Evolutionary conservation across 2,797 vertebrate species (phyloP).

Genomic region (Poeciliopsis paucimaculata): DNA sequence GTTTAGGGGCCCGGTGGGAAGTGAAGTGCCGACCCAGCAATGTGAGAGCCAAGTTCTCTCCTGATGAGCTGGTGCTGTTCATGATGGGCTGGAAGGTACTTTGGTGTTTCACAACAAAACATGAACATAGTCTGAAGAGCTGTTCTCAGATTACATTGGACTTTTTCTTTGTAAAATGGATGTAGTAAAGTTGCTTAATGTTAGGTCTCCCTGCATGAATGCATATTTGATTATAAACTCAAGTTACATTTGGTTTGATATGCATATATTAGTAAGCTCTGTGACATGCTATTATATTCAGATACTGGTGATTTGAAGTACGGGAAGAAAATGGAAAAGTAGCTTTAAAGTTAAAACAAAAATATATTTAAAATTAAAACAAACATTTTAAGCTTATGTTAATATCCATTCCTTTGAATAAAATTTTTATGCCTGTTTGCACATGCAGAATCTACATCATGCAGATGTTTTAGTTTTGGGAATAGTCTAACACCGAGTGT

Average conservation of each 20-base stretch:
- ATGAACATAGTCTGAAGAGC: constrained; percentile 2
- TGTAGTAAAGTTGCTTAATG: neutral
- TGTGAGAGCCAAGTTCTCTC: constrained; percentile 19
- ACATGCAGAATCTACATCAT: neutral
- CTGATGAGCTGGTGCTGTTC: constrained; percentile 38
- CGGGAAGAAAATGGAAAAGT: neutral
- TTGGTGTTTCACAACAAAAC: constrained; percentile 31
- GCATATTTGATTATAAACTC: constrained; percentile 3
- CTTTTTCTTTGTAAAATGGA: neutral
- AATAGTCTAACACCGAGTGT: neutral
- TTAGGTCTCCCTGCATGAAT: neutral
- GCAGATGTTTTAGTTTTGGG: neutral
- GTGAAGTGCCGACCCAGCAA: constrained; percentile 34
- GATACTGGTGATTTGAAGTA: neutral
- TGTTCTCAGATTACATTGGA: neutral
- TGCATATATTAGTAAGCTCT: neutral
- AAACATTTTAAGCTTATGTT: neutral
- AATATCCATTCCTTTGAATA: neutral
- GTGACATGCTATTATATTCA: neutral
- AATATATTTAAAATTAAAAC: neutral
- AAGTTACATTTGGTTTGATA: neutral
- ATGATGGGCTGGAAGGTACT: constrained; percentile 30
- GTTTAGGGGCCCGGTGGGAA: constrained; percentile 40
- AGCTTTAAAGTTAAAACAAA: neutral
- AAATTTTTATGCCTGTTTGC: neutral